Conservation (phyloP, 2,113 vertebrate genomes). For the Ailuropoda melanoleuca region DNA sequence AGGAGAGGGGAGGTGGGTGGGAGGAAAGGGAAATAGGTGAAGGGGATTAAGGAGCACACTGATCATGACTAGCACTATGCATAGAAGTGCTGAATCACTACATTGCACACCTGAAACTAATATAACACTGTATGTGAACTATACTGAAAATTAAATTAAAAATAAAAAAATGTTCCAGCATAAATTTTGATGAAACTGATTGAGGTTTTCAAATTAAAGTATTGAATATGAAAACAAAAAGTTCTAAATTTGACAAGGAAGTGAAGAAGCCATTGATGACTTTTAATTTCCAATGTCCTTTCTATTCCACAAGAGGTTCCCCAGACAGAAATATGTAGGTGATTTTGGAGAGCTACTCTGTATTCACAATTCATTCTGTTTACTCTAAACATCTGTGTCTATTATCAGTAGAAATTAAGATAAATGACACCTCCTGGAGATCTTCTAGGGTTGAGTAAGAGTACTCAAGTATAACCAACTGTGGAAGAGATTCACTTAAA, state of each 20-base stretch:
- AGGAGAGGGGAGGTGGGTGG: background rate
- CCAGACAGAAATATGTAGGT: background rate
- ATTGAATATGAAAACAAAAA: background rate
- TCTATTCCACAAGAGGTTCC: background rate
- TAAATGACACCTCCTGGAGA: conserved; percentile 58
- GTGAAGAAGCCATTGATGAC: background rate
- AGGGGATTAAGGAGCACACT: background rate
- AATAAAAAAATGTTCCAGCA: background rate
- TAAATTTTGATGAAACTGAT: background rate
- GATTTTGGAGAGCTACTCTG: conserved; percentile 50
- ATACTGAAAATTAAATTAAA: background rate
- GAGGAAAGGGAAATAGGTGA: background rate
- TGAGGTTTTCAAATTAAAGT: background rate
- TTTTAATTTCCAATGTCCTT: background rate
- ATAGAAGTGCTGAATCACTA: background rate
- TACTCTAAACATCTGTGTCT: conserved; percentile 58
- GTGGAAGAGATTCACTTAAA: conserved; percentile 50
- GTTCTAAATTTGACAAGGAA: background rate
- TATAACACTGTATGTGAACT: background rate
- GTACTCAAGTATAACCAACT: conserved; percentile 36
- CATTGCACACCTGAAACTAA: background rate
- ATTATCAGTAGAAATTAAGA: conserved; percentile 71
- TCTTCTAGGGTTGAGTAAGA: conserved; percentile 38
- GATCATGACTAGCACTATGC: background rate
- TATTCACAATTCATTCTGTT: conserved; percentile 64